Evolutionary conservation across 2,113 vertebrate species (phyloP).

Genomic region (Onychorhynchus coronatus): DNA sequence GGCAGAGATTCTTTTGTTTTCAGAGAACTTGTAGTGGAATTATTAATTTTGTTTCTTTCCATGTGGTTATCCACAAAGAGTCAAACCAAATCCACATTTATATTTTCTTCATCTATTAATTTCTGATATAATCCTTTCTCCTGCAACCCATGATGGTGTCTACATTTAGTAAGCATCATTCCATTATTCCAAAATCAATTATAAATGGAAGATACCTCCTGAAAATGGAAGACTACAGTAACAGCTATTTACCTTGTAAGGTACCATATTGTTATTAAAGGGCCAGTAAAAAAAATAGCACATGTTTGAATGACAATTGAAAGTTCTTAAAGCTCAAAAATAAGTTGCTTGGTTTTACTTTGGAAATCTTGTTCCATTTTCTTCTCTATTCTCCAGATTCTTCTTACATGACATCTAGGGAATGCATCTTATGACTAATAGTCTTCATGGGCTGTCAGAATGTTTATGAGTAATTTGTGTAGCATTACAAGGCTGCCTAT

Average conservation of each 20-base stretch:
- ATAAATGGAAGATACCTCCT: neutral
- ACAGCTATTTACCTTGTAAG: neutral
- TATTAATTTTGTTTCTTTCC: neutral
- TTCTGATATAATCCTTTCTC: neutral
- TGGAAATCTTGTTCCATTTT: neutral
- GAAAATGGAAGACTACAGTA: neutral
- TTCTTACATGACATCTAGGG: neutral
- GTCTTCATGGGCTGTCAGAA: neutral
- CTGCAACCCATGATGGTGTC: neutral
- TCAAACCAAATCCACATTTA: neutral
- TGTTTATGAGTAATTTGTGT: neutral
- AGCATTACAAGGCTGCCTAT: neutral
- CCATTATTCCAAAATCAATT: neutral
- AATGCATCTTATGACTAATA: neutral
- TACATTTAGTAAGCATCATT: neutral
- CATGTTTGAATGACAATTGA: neutral
- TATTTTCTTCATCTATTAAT: neutral
- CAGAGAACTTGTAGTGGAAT: neutral
- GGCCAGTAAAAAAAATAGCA: rapidly evolving
- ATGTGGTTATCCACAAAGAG: neutral
- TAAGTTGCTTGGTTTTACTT: neutral
- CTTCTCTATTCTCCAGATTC: neutral
- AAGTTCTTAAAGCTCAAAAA: neutral
- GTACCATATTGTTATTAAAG: neutral
- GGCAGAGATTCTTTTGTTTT: neutral